Evolutionary conservation across 1,140 invertebrate genomes (phyloP), one percentile per base, ranked within the genome.

Genomic region (Sesamia nonagrioides): DNA sequence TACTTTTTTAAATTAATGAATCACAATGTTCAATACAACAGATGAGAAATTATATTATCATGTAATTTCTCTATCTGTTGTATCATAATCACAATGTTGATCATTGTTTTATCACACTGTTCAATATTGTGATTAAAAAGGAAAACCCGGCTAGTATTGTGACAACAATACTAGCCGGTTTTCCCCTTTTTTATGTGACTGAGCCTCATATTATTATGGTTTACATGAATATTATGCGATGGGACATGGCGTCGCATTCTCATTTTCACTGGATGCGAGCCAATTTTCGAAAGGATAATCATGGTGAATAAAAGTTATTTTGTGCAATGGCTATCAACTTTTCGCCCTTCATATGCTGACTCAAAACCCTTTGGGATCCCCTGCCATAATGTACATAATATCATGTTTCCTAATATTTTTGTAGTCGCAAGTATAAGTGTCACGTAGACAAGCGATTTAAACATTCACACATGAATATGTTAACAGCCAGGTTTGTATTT

Each of bases 141-240:
- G n/a, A n/a, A n/a, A n/a, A n/a, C n/a, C n/a, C n/a, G n/a, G n/a
- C n/a, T n/a, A n/a, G n/a, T 68, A 27, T 37, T 8, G 33, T 40
- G 33, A 58, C 33, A 4, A 52, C 35, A 72, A 72, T 58, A 48
- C 42, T 45, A 18, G 66, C 17, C 42, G 18, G 69, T 35, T 33
- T 54, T 35, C 54, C n/a, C 52, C n/a, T 27, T 72, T 72, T 72
- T 72, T 58, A 72, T 58, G 35, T 33, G 50, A 4, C 69, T n/a
- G 40, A 74, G 48, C 48, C 72, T 45, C 72, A 35, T 74, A 27
- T 74, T 74, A 33, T 61, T 74, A 74, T 74, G 37, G 56, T 74
- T 74, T 45, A 74, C 56, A 74, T 74, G 40, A 74, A 74, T 74
- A 74, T 74, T 74, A 74, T 74, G 72, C 58, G 72, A 18, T 21